phyloP scores from a whole-genome alignment of 2,888 invertebrate species.

The Leucoma salicis region DNA sequence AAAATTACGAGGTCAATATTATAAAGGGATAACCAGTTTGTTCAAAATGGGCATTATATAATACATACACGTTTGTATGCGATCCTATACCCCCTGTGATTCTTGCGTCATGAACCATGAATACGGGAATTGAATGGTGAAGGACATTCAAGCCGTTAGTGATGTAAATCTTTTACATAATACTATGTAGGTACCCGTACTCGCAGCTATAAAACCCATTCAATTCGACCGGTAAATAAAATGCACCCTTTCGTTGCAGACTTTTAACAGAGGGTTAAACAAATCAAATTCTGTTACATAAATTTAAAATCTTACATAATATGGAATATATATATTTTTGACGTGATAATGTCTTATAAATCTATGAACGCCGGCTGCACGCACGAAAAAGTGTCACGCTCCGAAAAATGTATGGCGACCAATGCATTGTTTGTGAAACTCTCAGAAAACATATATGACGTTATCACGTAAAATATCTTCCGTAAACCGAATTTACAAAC shows the following conservation, averaged over 20 bases:
- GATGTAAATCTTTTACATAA: constrained; percentile 21
- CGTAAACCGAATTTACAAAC: no score
- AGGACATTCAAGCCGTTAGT: constrained; percentile 11
- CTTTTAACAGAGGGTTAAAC: no score
- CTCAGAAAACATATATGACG: no score
- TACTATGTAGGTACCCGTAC: neutral
- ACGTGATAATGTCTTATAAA: no score
- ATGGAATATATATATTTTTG: no score
- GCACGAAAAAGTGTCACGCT: no score
- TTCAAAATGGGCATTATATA: constrained; percentile 56
- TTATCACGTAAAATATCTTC: no score
- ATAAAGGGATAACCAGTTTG: constrained; percentile 55
- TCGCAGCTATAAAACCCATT: neutral
- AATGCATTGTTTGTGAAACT: no score
- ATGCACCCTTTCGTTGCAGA: neutral
- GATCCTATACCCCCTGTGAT: constrained; percentile 13
- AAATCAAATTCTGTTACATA: no score
- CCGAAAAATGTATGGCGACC: no score
- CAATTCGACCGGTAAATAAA: neutral
- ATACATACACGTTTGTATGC: constrained; percentile 29
- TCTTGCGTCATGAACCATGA: constrained; percentile 15
- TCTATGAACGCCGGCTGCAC: no score
- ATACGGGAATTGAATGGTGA: constrained; percentile 14
- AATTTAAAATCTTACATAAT: no score
- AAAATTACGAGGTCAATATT: constrained; percentile 59